Conservation (phyloP, 2,888 invertebrate species). For the Eupithecia pulchellata region DNA sequence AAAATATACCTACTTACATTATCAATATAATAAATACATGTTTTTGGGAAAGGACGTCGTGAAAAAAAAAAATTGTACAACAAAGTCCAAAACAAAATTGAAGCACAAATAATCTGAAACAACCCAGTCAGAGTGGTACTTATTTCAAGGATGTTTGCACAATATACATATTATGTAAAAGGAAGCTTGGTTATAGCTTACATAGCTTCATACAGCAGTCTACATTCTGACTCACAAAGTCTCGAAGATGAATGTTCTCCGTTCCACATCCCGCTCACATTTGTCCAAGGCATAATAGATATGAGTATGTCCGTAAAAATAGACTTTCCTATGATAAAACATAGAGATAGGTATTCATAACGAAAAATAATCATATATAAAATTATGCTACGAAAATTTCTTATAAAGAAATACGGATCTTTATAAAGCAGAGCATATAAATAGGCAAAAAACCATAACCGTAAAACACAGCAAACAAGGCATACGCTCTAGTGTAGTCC, state of each 20-base stretch:
- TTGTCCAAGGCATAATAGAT: constrained; percentile 30
- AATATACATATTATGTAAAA: no score
- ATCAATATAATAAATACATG: no score
- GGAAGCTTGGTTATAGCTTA: constrained; percentile 19
- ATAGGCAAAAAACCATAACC: no score
- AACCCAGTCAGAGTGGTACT: neutral
- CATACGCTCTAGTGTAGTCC: neutral
- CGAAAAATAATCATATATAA: no score
- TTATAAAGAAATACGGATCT: neutral
- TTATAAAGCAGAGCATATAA: neutral
- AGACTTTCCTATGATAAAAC: no score
- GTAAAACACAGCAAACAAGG: neutral
- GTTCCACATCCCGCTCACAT: constrained; percentile 25
- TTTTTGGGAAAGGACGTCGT: no score
- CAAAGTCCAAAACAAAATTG: neutral
- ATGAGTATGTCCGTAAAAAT: neutral
- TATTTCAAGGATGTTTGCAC: constrained; percentile 1
- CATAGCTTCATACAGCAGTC: constrained; percentile 21
- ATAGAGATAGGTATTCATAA: no score
- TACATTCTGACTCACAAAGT: constrained; percentile 36
- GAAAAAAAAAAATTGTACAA: no score
- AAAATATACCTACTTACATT: no score
- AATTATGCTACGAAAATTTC: no score
- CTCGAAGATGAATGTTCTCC: constrained; percentile 30
- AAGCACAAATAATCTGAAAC: neutral